Conservation (phyloP, 2,797 vertebrate genomes). For the Ctenopoma multispine region DNA sequence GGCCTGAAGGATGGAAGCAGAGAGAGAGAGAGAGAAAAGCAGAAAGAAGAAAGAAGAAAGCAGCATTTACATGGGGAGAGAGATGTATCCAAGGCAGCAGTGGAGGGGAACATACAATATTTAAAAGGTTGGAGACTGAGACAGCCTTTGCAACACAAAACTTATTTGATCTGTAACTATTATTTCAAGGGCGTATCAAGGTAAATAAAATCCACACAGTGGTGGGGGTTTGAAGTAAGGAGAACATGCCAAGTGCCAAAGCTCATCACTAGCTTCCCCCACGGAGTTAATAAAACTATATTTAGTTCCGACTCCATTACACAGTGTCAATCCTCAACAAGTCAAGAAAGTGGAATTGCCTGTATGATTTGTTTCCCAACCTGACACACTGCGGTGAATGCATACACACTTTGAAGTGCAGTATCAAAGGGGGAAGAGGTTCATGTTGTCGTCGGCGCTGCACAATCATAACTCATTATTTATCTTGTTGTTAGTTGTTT, state of each 20-base stretch:
- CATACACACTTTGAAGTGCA: conserved; percentile 39
- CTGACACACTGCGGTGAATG: conserved; percentile 19
- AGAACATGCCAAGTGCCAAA: conserved; percentile 61
- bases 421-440: conserved; percentile 14
- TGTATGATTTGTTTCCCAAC: conserved; percentile 47
- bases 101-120: conserved; percentile 69
- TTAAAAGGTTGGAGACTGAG: conserved; percentile 69
- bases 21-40: neutral
- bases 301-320: conserved; percentile 59
- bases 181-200: conserved; percentile 75
- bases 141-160: conserved; percentile 59
- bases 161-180: conserved; percentile 69
- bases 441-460: neutral
- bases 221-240: conserved; percentile 58
- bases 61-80: conserved; percentile 70
- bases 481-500: too few relatives aligned
- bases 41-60: conserved; percentile 55
- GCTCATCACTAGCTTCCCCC: conserved; percentile 39
- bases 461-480: conserved; percentile 8
- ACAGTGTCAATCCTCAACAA: conserved; percentile 34
- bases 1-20: conserved; percentile 60
- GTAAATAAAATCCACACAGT: conserved; percentile 68
- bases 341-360: conserved; percentile 24
- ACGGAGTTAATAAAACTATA: conserved; percentile 50
- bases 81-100: conserved; percentile 54